phyloP scores from a whole-genome alignment of 2,797 vertebrate species.

The Nannoperca australis region DNA sequence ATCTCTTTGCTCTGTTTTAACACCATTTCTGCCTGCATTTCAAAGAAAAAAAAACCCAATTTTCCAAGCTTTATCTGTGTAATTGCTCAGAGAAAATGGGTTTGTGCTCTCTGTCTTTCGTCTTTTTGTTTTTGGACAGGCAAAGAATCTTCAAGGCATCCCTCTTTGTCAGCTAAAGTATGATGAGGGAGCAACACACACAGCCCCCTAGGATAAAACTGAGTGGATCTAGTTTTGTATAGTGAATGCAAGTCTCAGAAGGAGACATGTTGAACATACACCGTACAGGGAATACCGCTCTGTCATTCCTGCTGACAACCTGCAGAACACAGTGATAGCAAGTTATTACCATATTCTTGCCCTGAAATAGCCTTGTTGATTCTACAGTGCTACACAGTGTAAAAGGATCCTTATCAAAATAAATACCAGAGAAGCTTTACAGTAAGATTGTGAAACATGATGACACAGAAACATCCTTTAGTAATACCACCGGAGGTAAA shows the following conservation, averaged over 20 bases:
- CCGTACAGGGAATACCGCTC: conserved; percentile 2
- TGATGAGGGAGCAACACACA: conserved; percentile 47
- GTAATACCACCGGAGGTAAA: not conserved
- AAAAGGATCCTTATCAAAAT: conserved; percentile 7
- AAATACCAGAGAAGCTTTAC: not conserved
- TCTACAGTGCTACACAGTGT: not conserved
- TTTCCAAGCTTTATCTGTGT: conserved; percentile 72
- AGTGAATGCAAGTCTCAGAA: conserved; percentile 44
- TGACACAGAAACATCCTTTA: not conserved
- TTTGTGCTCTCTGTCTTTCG: conserved; percentile 66
- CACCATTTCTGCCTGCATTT: conserved; percentile 65
- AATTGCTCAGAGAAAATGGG: conserved; percentile 73
- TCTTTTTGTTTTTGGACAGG: conserved; percentile 68
- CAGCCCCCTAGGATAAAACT: conserved; percentile 42
- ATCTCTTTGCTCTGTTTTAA: conserved; percentile 63
- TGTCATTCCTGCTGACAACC: conserved; percentile 26
- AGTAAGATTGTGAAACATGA: not conserved
- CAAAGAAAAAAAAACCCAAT: conserved; percentile 58
- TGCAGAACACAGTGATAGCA: conserved; percentile 19
- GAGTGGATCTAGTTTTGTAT: conserved; percentile 50
- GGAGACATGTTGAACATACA: conserved; percentile 43
- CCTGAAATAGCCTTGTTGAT: not conserved
- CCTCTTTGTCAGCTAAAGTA: conserved; percentile 69
- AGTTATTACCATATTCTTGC: conserved; percentile 4
- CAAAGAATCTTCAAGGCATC: conserved; percentile 64